Conservation (phyloP, 2,888 invertebrate species). For the Nemotelus pantherinus region DNA sequence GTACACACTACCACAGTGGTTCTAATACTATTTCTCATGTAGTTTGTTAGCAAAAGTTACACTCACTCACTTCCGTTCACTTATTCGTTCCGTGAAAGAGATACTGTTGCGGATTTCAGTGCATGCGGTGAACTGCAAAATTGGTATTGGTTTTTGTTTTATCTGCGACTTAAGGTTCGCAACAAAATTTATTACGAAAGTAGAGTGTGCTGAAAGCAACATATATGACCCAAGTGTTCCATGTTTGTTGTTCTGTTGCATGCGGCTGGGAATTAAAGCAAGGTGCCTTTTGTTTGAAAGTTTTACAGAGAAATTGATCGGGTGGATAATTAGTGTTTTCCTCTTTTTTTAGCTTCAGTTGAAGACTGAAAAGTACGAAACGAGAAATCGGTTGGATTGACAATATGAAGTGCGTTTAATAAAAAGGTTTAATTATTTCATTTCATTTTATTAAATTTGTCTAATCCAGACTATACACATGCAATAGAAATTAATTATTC, state of each 20-base stretch:
- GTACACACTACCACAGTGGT: not conserved
- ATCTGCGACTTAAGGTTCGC: conserved; percentile 29
- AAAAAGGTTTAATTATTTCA: too few relatives aligned
- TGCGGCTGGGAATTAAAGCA: not conserved
- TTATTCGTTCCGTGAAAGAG: not conserved
- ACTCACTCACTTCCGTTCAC: conserved; percentile 14
- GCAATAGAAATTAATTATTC: too few relatives aligned
- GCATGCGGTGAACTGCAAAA: conserved; percentile 34
- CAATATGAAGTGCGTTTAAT: too few relatives aligned
- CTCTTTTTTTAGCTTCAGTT: too few relatives aligned
- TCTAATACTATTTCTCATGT: conserved; percentile 3
- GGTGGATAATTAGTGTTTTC: conserved; percentile 23
- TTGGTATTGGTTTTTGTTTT: conserved; percentile 30
- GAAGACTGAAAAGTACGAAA: too few relatives aligned
- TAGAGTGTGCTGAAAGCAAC: conserved; percentile 18
- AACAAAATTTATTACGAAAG: conserved; percentile 37
- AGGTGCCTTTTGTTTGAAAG: conserved; percentile 13
- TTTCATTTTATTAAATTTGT: too few relatives aligned
- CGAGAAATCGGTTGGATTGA: too few relatives aligned
- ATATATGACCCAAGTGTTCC: not conserved
- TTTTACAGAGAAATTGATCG: conserved; percentile 12
- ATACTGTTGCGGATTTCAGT: conserved; percentile 32
- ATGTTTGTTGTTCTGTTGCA: not conserved
- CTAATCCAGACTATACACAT: too few relatives aligned
- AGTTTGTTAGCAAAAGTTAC: conserved; percentile 28